Evolutionary conservation across 2,113 vertebrate genomes (phyloP), one percentile per base, ranked within the genome.

Genomic region (Tetrax tetrax): DNA sequence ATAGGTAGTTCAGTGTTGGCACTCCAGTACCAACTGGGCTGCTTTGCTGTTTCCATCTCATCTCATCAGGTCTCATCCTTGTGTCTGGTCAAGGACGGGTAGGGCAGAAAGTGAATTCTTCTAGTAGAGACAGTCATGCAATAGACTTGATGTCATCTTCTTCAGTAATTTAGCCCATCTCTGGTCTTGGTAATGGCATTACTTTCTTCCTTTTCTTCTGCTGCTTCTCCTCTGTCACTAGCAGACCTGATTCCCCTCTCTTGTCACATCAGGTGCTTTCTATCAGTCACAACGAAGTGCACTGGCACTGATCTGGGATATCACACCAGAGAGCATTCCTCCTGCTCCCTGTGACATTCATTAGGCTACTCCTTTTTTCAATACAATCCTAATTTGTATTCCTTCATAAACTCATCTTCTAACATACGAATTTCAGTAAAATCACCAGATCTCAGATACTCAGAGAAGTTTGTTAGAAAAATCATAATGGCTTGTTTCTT

Each of bases 221-320:
- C 20, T 76, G 50, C 57, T 71, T 75, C 74, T 92, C 12, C 25
- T 61, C 24, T 41, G 7, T 38, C 10, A 50, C 24, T 51, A 70
- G 22, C 35, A 72, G 37, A 43, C 29, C 37, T 48, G 20, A 63
- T 57, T 72, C 23, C 20, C 5, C 18, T 41, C 29, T 72, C 51
- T 57, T 57, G 41, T 10, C 15, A 53, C 17, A 41, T n/a, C 43
- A 59, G 37, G 18, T 3, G 5, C 0, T 0, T 72, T 77, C 53
- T 33, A 63, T 66, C 28, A 37, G 37, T 35, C 2, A 0, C n/a
- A 28, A 20, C 21, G 53, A 38, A 64, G 11, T 80, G 22, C 37
- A 10, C 10, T 80, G 61, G 24, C 18, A 35, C 45, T 78, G 43
- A 43, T 70, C 20, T 83, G 23, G 38, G 20, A 37, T 91, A 37